A percentile compares a stretch with the other conserved stretches of the same genome.
These are phyloP conservation scores for Cephus cinctus DNA, from an alignment of 1,140 invertebrate species.

Conservation along the genomic window DNA sequence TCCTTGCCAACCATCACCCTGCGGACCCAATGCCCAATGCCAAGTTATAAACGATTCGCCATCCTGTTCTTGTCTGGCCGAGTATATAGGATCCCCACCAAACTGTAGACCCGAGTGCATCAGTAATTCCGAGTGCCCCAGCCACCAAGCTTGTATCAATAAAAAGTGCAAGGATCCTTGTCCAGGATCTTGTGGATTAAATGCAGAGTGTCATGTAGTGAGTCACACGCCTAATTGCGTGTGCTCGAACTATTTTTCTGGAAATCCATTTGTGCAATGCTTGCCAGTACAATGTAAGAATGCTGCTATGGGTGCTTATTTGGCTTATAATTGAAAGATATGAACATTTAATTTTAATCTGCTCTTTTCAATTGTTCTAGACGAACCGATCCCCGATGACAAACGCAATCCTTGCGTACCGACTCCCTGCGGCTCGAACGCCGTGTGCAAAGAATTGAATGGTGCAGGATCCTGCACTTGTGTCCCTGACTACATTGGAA, in stretches of 20 bases:
- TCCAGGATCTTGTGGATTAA: constrained; percentile 67
- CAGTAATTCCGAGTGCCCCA: constrained; percentile 70
- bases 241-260: constrained; percentile 66
- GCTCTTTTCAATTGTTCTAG: constrained; percentile 25
- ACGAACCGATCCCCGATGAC: constrained; percentile 30
- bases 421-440: constrained; percentile 78
- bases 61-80: constrained; percentile 67
- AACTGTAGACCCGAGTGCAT: constrained; percentile 73
- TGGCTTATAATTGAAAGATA: not conserved
- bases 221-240: constrained; percentile 71
- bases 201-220: constrained; percentile 69
- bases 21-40: constrained; percentile 74
- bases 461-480: constrained; percentile 74
- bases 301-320: not conserved
- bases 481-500: constrained; percentile 69
- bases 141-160: constrained; percentile 68
- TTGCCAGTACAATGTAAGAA: constrained; percentile 35
- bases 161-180: constrained; percentile 72
- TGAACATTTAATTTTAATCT: constrained; percentile 6
- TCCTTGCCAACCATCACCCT: constrained; percentile 67
- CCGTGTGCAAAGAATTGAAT: constrained; percentile 74
- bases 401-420: constrained; percentile 65
- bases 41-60: constrained; percentile 61
- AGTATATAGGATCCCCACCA: constrained; percentile 69
- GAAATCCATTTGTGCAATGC: constrained; percentile 71